Base-by-base conservation (phyloP, 2,888 invertebrate genomes). In the Reticulitermes lucifugus region DNA sequence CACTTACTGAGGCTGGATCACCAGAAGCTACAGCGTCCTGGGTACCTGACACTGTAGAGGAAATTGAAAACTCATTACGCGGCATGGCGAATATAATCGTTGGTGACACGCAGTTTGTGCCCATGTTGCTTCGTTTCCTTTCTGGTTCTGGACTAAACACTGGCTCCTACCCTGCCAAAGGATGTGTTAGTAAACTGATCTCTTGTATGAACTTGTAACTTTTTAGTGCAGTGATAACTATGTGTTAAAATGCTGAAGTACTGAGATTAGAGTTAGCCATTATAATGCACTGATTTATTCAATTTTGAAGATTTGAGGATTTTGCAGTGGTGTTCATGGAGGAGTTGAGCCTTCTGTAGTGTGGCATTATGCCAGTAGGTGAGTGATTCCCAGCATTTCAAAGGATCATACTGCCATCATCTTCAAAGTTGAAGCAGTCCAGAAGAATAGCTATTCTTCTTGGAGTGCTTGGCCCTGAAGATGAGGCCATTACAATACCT, bases 41-140 rank as follows among this genome's bases (percentile, higher is more conserved):
- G 85, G 75, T 83, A 35, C 65, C 85, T 18, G 83, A 84, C 18
- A 60, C 55, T 35, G 85, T 80, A 9, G 85, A 84, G 65, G 85
- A 84, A n/a, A 60, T 87, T 29, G 87, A 87, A 59, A 83, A 89
- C 25, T 87, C 90, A 55, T 87, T 91, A 0, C 93, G 93, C 85
- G 94, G 94, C 3, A 93, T 94, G 93, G 94, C 94, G 0, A 92
- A 93, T 60, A 93, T 93, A 79, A 94, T 95, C 71, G 91, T 95
- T 55, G 94, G 93, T 88, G 94, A 95, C 89, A 93, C 93, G 22
- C 93, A 94, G 89, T 94, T 95, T 88, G 93, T 94, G 18, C 94
- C 94, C 81, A 93, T 95, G 89, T 91, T 96, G 43, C 91, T 95
- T 83, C 93, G 94, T 88, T 93, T 95, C 86, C 91, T 95, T 70